These are phyloP conservation scores for Podarcis lilfordi DNA, from an alignment of 2,797 vertebrate genomes.

Conservation along the genomic window DNA sequence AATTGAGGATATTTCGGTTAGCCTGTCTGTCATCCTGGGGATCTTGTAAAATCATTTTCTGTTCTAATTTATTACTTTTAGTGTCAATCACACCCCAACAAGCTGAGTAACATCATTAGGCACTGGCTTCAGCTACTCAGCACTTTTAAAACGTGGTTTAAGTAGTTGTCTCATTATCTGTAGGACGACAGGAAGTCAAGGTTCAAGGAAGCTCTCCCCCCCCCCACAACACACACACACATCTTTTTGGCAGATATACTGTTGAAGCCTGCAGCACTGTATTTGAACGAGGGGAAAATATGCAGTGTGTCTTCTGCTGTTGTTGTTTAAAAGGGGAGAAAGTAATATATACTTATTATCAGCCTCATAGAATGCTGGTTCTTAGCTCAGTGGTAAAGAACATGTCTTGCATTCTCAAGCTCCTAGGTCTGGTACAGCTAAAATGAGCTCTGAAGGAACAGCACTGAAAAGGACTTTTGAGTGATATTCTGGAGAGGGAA, in stretches of 20 bases:
- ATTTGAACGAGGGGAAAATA: constrained; percentile 44
- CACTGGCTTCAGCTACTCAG: constrained; percentile 83
- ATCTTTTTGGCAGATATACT: constrained; percentile 56
- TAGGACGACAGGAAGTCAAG: constrained; percentile 81
- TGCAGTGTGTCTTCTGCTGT: neutral
- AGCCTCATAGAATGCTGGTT: neutral
- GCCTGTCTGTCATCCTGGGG: constrained; percentile 78
- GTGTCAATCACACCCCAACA: constrained; percentile 82
- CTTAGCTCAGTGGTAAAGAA: neutral
- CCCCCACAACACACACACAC: neutral
- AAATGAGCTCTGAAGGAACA: neutral
- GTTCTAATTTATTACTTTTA: constrained; percentile 88
- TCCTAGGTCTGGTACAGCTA: neutral
- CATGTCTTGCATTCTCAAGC: neutral
- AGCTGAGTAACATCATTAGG: constrained; percentile 82
- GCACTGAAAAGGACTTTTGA: neutral
- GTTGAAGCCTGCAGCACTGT: constrained; percentile 62
- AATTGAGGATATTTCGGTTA: constrained; percentile 83
- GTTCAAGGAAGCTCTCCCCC: constrained; percentile 72
- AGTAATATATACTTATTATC: neutral
- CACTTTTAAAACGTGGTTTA: constrained; percentile 83
- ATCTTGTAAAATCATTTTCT: constrained; percentile 84
- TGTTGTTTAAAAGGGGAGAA: neutral
- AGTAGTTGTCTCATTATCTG: constrained; percentile 88
- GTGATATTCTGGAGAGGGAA: neutral